Base-by-base conservation (phyloP, 2,113 vertebrate genomes). In the Eulemur rufifrons region DNA sequence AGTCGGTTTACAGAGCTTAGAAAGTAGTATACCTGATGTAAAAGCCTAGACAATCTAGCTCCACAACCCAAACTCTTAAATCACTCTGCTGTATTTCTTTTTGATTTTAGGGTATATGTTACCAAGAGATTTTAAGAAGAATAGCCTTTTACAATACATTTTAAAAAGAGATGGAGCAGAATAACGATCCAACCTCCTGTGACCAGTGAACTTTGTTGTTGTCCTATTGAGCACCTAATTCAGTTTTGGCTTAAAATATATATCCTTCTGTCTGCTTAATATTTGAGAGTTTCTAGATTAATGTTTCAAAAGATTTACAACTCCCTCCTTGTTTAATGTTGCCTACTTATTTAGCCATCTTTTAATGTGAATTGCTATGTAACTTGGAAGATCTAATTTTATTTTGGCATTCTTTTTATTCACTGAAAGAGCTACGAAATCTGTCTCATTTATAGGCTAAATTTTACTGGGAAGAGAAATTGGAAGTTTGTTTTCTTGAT, bases 91-190 rank as follows among this genome's bases (percentile, higher is more conserved):
- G 0, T 66, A 73, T 87, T 76, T 89, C 27, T 6, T 86, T 89
- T 82, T 76, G 52, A 86, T 56, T 95, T 77, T 83, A 86, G 93
- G n/a, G 12, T 54, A 64, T 91, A 34, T 94, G 34, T 87, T 95
- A 71, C 37, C 47, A 45, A 76, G 63, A 71, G 42, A 61, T 92
- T 29, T 32, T 91, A 68, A 92, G 5, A 93, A 68, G 21, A 45
- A 66, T 66, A 77, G 14, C 39, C 66, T 71, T 80, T 47, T 64
- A 23, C 32, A 78, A n/a, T 78, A 85, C 2, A 23, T 78, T 21
- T 21, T 76, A 69, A 61, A 59, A 59, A 69, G 52, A 87, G 32
- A 88, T 84, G 77, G 50, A 66, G 5, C 17, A 91, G n/a, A 82
- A 63, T 96, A 92, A 76, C 21, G 34, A 95, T 54, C 18, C 45